Conservation (phyloP, 2,113 vertebrate species). For the Promerops cafer region DNA sequence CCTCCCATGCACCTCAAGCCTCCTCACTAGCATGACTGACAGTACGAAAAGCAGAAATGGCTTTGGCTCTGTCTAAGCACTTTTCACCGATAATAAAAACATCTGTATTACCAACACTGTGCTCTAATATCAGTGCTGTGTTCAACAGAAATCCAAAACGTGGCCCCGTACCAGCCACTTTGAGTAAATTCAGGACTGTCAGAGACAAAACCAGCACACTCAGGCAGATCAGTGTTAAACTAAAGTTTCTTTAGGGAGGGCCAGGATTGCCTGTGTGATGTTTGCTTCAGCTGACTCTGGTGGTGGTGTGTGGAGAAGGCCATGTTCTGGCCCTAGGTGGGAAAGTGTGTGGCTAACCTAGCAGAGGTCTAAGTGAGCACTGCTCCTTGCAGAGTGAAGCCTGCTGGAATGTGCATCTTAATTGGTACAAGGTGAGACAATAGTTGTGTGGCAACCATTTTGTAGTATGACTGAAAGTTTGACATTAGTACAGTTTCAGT, state of each 20-base stretch:
- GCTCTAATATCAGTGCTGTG: neutral
- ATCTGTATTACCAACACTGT: neutral
- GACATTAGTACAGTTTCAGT: neutral
- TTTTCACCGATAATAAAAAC: neutral
- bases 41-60: neutral
- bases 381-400: neutral
- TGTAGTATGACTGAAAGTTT: neutral
- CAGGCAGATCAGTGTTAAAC: neutral
- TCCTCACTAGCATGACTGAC: neutral
- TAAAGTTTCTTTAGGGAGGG: neutral
- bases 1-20: neutral
- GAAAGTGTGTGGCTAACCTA: rapidly evolving
- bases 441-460: neutral
- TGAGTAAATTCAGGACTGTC: neutral
- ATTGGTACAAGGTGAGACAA: rapidly evolving
- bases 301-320: neutral
- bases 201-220: neutral
- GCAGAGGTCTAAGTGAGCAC: neutral
- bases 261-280: neutral
- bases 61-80: neutral
- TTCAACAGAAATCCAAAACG: neutral
- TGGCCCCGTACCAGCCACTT: too few species aligned
- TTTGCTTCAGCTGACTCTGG: neutral
- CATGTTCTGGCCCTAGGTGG: neutral
- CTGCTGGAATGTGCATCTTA: neutral